Evolutionary conservation across 2,888 invertebrate species (phyloP).

Genomic region (Caenorhabditis sinica): DNA sequence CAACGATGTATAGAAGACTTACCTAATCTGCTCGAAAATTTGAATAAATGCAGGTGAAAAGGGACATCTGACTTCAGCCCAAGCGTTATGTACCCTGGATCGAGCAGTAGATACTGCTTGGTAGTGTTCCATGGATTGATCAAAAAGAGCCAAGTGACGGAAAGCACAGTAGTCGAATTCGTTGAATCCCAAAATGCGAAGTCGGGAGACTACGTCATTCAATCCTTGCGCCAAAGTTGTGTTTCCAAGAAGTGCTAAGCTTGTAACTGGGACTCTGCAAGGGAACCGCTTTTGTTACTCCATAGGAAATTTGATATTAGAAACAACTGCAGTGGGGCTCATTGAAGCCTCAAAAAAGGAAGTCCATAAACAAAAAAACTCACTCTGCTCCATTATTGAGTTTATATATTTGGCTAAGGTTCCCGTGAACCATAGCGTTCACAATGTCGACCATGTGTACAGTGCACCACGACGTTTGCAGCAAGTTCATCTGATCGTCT

Average conservation of each 20-base stretch:
- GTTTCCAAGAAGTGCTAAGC: slow-evolving; percentile 85
- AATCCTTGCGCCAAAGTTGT: slow-evolving; percentile 90
- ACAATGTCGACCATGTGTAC: slow-evolving; percentile 97
- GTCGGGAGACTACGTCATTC: slow-evolving; percentile 93
- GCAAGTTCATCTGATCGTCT: slow-evolving; percentile 98
- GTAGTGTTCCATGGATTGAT: slow-evolving; percentile 84
- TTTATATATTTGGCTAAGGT: slow-evolving; percentile 85
- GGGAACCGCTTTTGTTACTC: slow-evolving; percentile 12
- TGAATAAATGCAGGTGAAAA: slow-evolving; percentile 10
- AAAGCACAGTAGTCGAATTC: slow-evolving; percentile 97
- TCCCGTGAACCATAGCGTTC: slow-evolving; percentile 96
- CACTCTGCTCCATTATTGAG: slow-evolving; percentile 67
- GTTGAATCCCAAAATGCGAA: slow-evolving; percentile 96
- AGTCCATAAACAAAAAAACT: slow-evolving; percentile 38
- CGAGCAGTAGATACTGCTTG: slow-evolving; percentile 37
- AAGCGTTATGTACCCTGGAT: slow-evolving; percentile 56
- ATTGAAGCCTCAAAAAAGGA: neutral
- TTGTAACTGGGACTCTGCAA: slow-evolving; percentile 74
- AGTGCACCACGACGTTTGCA: slow-evolving; percentile 98
- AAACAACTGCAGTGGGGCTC: no score
- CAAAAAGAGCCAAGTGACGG: slow-evolving; percentile 96
- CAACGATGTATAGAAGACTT: slow-evolving; percentile 28
- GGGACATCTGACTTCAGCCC: slow-evolving; percentile 55
- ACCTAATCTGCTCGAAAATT: slow-evolving; percentile 66
- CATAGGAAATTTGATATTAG: slow-evolving; percentile 37